phyloP scores from a whole-genome alignment of 2,797 vertebrate genomes.

The Notolepis coatsorum region DNA sequence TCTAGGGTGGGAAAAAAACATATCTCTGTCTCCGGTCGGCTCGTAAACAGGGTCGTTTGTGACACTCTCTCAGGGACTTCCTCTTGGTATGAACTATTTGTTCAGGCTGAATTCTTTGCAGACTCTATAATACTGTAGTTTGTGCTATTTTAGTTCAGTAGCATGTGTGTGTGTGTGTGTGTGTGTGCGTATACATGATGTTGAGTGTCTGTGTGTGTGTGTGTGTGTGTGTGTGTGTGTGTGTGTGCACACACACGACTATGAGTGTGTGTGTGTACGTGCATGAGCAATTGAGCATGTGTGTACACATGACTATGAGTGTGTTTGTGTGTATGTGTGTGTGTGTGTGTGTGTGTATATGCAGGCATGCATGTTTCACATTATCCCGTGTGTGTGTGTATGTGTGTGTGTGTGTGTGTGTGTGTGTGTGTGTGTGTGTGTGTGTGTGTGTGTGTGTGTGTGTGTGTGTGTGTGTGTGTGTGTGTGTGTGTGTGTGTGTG shows the following conservation, averaged over 20 bases:
- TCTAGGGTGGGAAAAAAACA: slow-evolving; percentile 41
- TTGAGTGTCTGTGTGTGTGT: slow-evolving; percentile 13
- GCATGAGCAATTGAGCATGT: not conserved
- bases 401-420: not conserved
- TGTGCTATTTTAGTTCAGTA: slow-evolving; percentile 35
- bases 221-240: slow-evolving; percentile 11
- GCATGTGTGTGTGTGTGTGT: slow-evolving; percentile 3
- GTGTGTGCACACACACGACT: not conserved
- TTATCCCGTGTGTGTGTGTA: too few species aligned
- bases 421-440: not conserved
- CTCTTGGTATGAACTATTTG: slow-evolving; percentile 57
- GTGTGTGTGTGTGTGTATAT: not conserved
- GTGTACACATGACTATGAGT: not conserved
- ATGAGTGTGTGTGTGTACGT: not conserved
- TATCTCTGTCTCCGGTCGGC: slow-evolving; percentile 47
- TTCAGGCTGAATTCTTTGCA: slow-evolving; percentile 44
- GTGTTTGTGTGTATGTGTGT: not conserved
- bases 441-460: not conserved
- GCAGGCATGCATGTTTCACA: too few species aligned
- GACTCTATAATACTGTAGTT: slow-evolving; percentile 17
- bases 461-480: not conserved
- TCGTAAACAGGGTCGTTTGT: slow-evolving; percentile 28
- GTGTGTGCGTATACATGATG: not conserved
- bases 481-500: not conserved
- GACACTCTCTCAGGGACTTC: slow-evolving; percentile 54